Percentiles rank a stretch among this genome's conserved stretches.
Evolutionary conservation across 2,888 invertebrate species (phyloP).

Genomic region (Acrocera orbiculus): DNA sequence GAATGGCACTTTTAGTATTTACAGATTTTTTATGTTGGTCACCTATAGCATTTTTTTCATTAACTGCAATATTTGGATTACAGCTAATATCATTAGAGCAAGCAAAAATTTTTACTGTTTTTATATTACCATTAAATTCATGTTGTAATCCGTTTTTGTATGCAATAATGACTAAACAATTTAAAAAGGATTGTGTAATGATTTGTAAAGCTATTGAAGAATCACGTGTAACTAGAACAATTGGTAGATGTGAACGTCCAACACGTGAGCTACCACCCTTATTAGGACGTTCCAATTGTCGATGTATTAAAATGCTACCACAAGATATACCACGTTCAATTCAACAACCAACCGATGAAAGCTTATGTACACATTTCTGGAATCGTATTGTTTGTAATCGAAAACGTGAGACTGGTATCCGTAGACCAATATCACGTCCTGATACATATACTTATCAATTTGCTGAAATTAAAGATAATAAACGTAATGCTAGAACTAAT

Average conservation of each 20-base stretch:
- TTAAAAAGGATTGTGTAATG: conserved; percentile 91
- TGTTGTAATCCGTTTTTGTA: conserved; percentile 97
- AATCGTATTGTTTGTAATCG: conserved; percentile 28
- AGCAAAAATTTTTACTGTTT: conserved; percentile 91
- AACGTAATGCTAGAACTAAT: conserved; percentile 58
- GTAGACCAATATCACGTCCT: conserved; percentile 34
- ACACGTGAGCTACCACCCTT: conserved; percentile 49
- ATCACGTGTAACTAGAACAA: conserved; percentile 72
- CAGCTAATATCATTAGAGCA: conserved; percentile 84
- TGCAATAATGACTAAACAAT: conserved; percentile 93
- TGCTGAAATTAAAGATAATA: conserved; percentile 51
- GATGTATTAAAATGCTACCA: conserved; percentile 34
- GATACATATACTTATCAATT: conserved; percentile 60
- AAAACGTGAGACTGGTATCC: conserved; percentile 17
- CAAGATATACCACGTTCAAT: conserved; percentile 28
- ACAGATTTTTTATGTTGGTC: conserved; percentile 98
- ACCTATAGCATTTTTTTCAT: conserved; percentile 87
- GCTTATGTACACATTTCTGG: conserved; percentile 27
- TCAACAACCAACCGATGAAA: conserved; percentile 20
- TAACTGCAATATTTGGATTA: conserved; percentile 83
- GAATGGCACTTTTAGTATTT: conserved; percentile 91
- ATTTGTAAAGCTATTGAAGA: conserved; percentile 94
- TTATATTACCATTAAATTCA: conserved; percentile 86
- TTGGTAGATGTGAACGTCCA: conserved; percentile 68
- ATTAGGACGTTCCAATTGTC: conserved; percentile 30